phyloP scores from a whole-genome alignment of 2,888 invertebrate genomes.

The Aromia moschata region DNA sequence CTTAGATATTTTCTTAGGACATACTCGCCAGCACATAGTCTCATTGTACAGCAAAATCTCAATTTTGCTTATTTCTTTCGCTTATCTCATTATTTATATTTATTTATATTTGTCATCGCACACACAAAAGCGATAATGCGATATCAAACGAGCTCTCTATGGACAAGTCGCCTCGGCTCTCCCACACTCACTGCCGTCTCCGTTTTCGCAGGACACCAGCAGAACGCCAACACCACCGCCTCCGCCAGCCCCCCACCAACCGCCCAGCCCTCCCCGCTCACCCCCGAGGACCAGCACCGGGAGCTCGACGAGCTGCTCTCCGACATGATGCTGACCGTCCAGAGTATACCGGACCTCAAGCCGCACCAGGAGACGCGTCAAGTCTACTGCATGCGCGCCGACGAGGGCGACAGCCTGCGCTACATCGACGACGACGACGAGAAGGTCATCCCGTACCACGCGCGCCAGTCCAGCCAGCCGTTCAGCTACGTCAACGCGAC shows the following conservation, averaged over 20 bases:
- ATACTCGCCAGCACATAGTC: no score
- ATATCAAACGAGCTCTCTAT: background rate
- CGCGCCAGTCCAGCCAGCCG: slow-evolving; percentile 86
- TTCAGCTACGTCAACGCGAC: slow-evolving; percentile 73
- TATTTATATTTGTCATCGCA: no score
- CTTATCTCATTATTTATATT: no score
- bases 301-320: slow-evolving; percentile 86
- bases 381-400: slow-evolving; percentile 37
- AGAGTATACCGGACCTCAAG: slow-evolving; percentile 76
- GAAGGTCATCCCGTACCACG: slow-evolving; percentile 88
- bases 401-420: slow-evolving; percentile 55
- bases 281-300: slow-evolving; percentile 68
- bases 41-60: no score
- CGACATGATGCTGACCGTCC: slow-evolving; percentile 88
- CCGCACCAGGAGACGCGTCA: slow-evolving; percentile 51
- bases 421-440: slow-evolving; percentile 63
- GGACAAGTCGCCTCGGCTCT: background rate
- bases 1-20: no score
- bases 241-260: slow-evolving; percentile 62
- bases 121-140: no score
- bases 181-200: slow-evolving; percentile 10
- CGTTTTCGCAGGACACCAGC: slow-evolving; percentile 59
- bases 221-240: slow-evolving; percentile 63
- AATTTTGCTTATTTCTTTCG: no score
- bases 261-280: slow-evolving; percentile 62